A percentile compares a stretch with the other conserved stretches of the same genome.
Evolutionary conservation across 2,797 vertebrate genomes (phyloP).

Genomic region (Premnoplex brunnescens): DNA sequence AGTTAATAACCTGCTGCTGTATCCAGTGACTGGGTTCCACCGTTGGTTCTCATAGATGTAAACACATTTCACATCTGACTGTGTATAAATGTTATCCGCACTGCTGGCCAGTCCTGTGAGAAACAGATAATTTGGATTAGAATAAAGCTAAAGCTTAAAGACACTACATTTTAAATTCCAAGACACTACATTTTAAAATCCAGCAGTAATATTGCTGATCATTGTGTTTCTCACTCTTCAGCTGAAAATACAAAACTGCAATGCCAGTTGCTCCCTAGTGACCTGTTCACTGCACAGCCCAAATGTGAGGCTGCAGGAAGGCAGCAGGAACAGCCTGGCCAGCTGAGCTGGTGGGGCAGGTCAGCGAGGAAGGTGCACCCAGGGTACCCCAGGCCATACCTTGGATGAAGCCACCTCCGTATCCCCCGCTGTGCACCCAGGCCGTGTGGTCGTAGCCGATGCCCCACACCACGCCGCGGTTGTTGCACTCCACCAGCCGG

Average conservation of each 20-base stretch:
- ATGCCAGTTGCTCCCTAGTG: not conserved
- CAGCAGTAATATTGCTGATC: not conserved
- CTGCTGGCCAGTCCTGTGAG: constrained; percentile 82
- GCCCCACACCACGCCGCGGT: constrained; percentile 91
- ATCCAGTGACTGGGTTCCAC: constrained; percentile 96
- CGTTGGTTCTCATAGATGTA: constrained; percentile 97
- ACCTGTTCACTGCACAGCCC: not conserved
- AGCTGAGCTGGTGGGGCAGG: not conserved
- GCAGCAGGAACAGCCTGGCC: too few relatives aligned
- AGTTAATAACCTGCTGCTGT: constrained; percentile 86
- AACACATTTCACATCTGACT: constrained; percentile 91
- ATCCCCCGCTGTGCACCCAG: constrained; percentile 91
- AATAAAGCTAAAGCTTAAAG: not conserved
- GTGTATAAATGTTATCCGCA: constrained; percentile 87
- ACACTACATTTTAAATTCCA: not conserved
- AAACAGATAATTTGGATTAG: not conserved
- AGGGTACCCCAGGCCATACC: constrained; percentile 74
- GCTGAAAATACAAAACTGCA: not conserved
- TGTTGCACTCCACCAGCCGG: constrained; percentile 86
- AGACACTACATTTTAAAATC: not conserved
- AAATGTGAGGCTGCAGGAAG: not conserved
- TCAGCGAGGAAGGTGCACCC: rapidly evolving
- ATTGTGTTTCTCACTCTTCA: not conserved
- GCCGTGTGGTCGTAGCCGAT: constrained; percentile 91
- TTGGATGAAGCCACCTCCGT: constrained; percentile 90